A percentile compares a stretch with the other conserved stretches of the same genome.
Conservation (phyloP, 2,113 vertebrate genomes). For the Chloebia gouldiae region DNA sequence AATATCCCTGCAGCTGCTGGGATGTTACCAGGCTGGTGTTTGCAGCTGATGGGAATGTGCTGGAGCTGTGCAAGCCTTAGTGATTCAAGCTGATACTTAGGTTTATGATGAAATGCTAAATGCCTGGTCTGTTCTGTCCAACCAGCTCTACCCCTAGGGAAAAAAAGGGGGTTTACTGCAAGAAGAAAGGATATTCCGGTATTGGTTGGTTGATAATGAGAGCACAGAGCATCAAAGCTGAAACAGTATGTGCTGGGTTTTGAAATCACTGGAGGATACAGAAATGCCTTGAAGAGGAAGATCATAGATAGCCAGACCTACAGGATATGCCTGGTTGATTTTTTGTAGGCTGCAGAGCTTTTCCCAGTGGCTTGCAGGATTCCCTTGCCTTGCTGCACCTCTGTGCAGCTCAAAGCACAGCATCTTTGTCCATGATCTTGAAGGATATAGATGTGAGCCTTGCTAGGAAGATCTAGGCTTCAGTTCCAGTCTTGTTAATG, state of each 20-base stretch:
- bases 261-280: slow-evolving; percentile 9
- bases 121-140: slow-evolving; percentile 9
- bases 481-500: neutral
- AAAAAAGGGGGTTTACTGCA: neutral
- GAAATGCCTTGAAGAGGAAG: slow-evolving; percentile 4
- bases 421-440: rapidly evolving
- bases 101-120: slow-evolving; percentile 29
- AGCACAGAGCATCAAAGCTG: slow-evolving; percentile 7
- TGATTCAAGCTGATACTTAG: slow-evolving; percentile 38
- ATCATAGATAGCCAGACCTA: neutral
- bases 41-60: neutral
- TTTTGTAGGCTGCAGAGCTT: neutral
- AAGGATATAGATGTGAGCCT: neutral
- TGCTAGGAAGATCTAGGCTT: neutral
- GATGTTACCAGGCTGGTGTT: neutral
- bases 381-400: neutral
- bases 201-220: neutral
- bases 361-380: neutral
- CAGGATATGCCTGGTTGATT: neutral
- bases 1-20: neutral
- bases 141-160: neutral
- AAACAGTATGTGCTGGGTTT: neutral
- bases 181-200: slow-evolving; percentile 7
- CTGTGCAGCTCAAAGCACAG: neutral
- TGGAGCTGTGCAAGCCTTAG: neutral